phyloP scores from a whole-genome alignment of 2,888 invertebrate genomes.

The Patella depressa region DNA sequence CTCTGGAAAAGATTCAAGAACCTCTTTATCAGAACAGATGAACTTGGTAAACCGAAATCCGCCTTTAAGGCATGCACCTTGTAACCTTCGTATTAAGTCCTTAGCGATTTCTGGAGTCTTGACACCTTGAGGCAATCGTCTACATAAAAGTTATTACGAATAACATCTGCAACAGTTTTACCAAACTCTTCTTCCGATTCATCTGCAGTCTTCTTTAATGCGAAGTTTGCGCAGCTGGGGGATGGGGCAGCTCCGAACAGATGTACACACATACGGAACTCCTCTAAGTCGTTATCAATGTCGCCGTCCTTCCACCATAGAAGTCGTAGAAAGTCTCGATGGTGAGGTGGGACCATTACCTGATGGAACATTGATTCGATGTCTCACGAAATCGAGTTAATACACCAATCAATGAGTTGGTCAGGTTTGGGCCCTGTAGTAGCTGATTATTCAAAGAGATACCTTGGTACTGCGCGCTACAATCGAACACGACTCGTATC shows the following conservation, averaged over 20 bases:
- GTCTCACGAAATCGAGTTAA: no score
- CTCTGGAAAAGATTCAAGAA: constrained; percentile 12
- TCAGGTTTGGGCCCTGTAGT: no score
- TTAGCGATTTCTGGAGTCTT: neutral
- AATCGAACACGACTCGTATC: no score
- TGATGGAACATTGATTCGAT: no score
- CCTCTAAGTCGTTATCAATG: neutral
- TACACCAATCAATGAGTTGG: no score
- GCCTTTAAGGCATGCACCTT: neutral
- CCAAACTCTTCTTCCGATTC: neutral
- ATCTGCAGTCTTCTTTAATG: neutral
- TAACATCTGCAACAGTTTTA: neutral
- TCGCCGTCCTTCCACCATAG: constrained; percentile 19
- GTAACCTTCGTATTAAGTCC: neutral
- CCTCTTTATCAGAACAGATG: neutral
- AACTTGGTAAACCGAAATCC: constrained; percentile 12
- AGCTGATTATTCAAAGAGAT: no score
- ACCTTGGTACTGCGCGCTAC: no score
- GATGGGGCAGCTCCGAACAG: neutral
- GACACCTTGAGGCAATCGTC: constrained; percentile 14
- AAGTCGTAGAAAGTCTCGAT: constrained; percentile 6
- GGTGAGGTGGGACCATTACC: no score
- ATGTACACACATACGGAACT: neutral
- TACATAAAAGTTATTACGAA: constrained; percentile 16
- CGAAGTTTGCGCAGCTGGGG: constrained; percentile 15